Evolutionary conservation across 2,888 invertebrate genomes (phyloP).

Genomic region (Spodoptera picta): DNA sequence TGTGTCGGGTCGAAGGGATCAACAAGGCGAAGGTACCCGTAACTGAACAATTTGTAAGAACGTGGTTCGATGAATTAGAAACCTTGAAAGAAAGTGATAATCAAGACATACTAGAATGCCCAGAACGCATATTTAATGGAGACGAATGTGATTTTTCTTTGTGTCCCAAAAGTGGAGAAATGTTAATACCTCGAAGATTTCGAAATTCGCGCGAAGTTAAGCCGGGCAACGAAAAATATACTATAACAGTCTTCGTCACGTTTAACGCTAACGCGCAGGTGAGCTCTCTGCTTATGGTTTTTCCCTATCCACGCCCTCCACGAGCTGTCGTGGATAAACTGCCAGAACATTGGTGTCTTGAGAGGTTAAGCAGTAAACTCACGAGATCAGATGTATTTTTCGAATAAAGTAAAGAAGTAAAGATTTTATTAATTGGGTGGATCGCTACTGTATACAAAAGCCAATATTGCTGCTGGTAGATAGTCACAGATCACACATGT

Average conservation of each 20-base stretch:
- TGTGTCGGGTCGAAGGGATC: constrained; percentile 42
- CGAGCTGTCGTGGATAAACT: constrained; percentile 36
- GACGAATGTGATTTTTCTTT: constrained; percentile 56
- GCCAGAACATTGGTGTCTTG: constrained; percentile 53
- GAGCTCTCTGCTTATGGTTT: constrained; percentile 42
- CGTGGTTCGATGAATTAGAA: constrained; percentile 61
- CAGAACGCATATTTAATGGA: constrained; percentile 55
- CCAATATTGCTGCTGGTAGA: constrained; percentile 54
- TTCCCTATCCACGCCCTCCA: constrained; percentile 48
- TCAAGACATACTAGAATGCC: constrained; percentile 54
- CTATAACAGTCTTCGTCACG: constrained; percentile 56
- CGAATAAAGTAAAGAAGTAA: constrained; percentile 56
- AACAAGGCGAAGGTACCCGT: constrained; percentile 56
- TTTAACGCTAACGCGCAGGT: constrained; percentile 54
- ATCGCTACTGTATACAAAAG: constrained; percentile 40
- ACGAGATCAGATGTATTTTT: constrained; percentile 49
- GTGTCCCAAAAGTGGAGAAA: constrained; percentile 58
- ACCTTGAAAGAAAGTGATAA: constrained; percentile 49
- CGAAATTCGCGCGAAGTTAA: constrained; percentile 55
- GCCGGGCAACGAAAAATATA: constrained; percentile 58
- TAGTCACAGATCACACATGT: constrained; percentile 57
- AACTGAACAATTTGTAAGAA: constrained; percentile 55
- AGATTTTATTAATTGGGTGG: constrained; percentile 52
- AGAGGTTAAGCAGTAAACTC: constrained; percentile 39
- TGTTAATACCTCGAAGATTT: constrained; percentile 58